Conservation (phyloP, 2,888 invertebrate species). For the Heliconius hortense region DNA sequence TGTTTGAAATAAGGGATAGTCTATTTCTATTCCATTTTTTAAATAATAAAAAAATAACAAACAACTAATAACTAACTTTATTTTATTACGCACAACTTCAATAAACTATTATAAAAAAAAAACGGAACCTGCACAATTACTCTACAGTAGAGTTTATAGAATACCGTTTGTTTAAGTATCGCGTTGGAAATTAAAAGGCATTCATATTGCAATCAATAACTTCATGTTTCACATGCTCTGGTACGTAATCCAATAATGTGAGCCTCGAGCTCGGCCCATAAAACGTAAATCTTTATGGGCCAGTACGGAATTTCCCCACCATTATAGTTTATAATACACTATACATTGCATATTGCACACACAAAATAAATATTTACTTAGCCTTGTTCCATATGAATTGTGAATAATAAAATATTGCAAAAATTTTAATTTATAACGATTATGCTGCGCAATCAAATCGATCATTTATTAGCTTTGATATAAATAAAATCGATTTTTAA, state of each 20-base stretch:
- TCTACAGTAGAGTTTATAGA: neutral
- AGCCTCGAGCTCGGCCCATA: slow-evolving; percentile 18
- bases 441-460: neutral
- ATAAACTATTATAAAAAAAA: neutral
- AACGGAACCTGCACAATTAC: neutral
- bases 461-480: slow-evolving; percentile 3
- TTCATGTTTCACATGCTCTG: slow-evolving; percentile 28
- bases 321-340: neutral
- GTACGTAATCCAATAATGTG: slow-evolving; percentile 31
- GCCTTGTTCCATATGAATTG: slow-evolving; percentile 12
- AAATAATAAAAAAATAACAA: neutral
- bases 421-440: neutral
- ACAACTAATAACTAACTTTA: neutral
- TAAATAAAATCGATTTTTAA: neutral
- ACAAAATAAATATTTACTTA: slow-evolving; percentile 15
- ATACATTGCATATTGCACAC: slow-evolving; percentile 10
- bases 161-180: neutral
- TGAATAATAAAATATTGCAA: slow-evolving; percentile 16
- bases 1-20: neutral
- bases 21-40: neutral
- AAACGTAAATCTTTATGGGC: slow-evolving; percentile 25
- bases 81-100: neutral
- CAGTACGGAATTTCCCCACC: slow-evolving; percentile 24
- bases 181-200: slow-evolving; percentile 19
- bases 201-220: slow-evolving; percentile 25